Evolutionary conservation across 2,888 invertebrate genomes (phyloP), one percentile per base, ranked within the genome.

Genomic region (Leptinotarsa peninsularis): DNA sequence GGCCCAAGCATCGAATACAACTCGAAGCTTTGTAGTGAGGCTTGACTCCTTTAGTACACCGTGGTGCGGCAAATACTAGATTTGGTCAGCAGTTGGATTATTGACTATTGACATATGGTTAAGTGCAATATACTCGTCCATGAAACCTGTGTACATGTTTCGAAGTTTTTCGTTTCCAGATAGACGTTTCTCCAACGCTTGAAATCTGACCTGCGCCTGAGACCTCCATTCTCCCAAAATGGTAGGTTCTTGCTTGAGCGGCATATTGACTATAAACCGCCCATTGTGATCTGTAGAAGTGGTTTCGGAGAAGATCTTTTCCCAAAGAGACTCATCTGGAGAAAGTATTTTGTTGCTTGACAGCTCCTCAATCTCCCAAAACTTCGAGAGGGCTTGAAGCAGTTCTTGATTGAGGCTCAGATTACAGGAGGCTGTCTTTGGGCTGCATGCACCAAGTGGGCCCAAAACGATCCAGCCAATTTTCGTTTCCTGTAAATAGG

Each of bases 181-280:
- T 52, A 81, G 71, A n/a, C 69, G 76, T 23, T 69, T 54, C 49
- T 79, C 75, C 18, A 79, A 66, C 5, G 56, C 49, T 33, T 63
- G 49, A 52, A 79, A 78, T 50, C 75, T 43, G n/a, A 68, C 60
- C 49, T 72, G 49, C 13, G 78, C 73, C 49, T 75, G 63, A n/a
- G 33, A 17, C 14, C 58, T 73, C 66, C 75, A 58, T 66, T 70
- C 69, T 76, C 81, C 63, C 71, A 58, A 60, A 63, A 63, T 21
- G 49, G 60, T 63, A 49, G 70, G 23, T n/a, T 60, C 52, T 27
- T 76, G 70, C 27, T 76, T 79, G 4, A 79, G 77, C 27, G 79
- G 79, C 66, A 81, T 67, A 49, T 68, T 56, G 15, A 81, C 79
- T n/a, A 80, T 73, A 56, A 78, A 78, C n/a, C 76, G 71, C 18